These are phyloP conservation scores for Magallana gigas DNA, from an alignment of 1,140 invertebrate species.

Conservation along the genomic window DNA sequence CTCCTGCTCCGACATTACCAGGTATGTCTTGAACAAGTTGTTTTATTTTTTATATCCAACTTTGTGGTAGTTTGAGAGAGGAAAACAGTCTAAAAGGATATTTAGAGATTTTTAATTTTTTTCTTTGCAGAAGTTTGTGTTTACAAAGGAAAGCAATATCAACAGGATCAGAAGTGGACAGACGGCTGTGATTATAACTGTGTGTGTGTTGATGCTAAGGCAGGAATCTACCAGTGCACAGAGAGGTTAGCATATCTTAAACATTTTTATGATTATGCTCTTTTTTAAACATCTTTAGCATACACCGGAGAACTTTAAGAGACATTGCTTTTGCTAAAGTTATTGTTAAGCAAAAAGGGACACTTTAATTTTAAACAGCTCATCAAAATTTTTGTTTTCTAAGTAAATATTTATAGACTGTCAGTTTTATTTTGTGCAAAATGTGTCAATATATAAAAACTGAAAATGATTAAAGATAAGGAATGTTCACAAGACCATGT, in stretches of 20 bases:
- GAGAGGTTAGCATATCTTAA: conserved; percentile 55
- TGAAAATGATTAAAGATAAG: too few relatives aligned
- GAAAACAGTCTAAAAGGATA: background rate
- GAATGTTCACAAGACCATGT: too few relatives aligned
- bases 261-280: too few relatives aligned
- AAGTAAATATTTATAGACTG: too few relatives aligned
- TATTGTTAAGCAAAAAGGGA: too few relatives aligned
- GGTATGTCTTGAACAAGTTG: background rate
- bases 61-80: background rate
- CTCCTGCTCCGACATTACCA: background rate
- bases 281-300: too few relatives aligned
- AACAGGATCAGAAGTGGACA: conserved; percentile 68
- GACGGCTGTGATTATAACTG: conserved; percentile 71
- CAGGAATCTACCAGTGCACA: conserved; percentile 67
- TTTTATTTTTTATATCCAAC: background rate
- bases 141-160: conserved; percentile 62
- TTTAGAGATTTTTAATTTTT: background rate
- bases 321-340: too few relatives aligned
- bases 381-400: too few relatives aligned
- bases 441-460: too few relatives aligned
- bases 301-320: too few relatives aligned
- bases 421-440: too few relatives aligned
- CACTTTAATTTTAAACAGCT: too few relatives aligned
- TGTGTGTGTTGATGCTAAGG: conserved; percentile 67
- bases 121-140: conserved; percentile 58